Evolutionary conservation across 2,797 vertebrate species (phyloP), one percentile per base, ranked within the genome.

Genomic region (Sebastes trivittatus): DNA sequence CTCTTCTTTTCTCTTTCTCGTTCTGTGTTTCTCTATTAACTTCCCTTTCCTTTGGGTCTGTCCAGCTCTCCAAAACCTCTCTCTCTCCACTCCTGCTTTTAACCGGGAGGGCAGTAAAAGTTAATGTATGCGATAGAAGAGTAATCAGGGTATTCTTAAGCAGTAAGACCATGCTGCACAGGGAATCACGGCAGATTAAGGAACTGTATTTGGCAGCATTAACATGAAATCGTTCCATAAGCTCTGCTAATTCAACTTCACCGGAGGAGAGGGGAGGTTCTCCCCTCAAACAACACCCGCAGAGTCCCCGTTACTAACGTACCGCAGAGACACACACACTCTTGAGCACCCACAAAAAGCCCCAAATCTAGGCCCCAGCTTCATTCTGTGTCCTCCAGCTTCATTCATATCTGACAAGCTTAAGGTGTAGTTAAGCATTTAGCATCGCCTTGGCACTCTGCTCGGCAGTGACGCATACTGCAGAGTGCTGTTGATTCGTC

Each of bases 141-240:
- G 86, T 91, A 90, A 93, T 94, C 92, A 87, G 92, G 82, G 82
- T 88, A 81, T 85, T 94, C 86, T 89, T 89, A 83, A 88, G 80
- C 82, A 80, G 78, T 91, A 89, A 94, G 49, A 80, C 86, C 78
- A 66, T 75, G 86, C 77, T 84, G 75, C 77, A 85, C 71, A 77
- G 88, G 91, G 92, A 95, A 88, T 92, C 91, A 86, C 46, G 34
- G 80, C 75, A 92, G 94, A 94, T 95, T 95, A 95, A 84, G 88
- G 88, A 88, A 91, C 89, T 88, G 91, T 77, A 89, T 91, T 93
- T 91, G 88, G 83, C 88, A 82, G 94, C 80, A 94, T 94, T 94
- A 94, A 93, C 90, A 93, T 93, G 84, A 92, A 94, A 95, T 94
- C 60, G 27, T 87, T 85, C 85, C 61, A 72, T 94, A 94, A 95